phyloP scores from a whole-genome alignment of 2,797 vertebrate species.

The Gambusia yucatana region DNA sequence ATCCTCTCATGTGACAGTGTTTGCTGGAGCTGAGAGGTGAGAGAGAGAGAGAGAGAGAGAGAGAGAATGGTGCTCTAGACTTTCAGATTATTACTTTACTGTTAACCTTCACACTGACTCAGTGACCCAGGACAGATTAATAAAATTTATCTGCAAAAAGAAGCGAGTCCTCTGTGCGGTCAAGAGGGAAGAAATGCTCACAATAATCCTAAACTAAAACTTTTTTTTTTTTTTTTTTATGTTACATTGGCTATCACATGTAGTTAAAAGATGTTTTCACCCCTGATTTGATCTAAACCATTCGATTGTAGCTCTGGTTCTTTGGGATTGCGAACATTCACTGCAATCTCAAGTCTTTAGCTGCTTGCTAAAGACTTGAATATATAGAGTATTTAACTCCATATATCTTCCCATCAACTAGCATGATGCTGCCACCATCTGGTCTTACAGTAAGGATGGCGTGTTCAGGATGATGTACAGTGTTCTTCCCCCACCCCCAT shows the following conservation, averaged over 20 bases:
- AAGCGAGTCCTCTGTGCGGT: conserved; percentile 16
- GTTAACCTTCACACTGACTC: conserved; percentile 38
- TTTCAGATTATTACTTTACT: conserved; percentile 54
- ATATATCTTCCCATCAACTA: neutral
- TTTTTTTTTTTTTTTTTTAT: neutral
- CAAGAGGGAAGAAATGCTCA: conserved; percentile 15
- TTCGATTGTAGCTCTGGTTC: neutral
- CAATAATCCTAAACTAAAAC: neutral
- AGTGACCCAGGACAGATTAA: conserved; percentile 27
- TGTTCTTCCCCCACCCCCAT: neutral
- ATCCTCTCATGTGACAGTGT: conserved; percentile 48
- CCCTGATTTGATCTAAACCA: neutral
- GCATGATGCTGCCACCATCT: neutral
- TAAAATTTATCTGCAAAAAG: conserved; percentile 2
- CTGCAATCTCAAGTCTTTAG: neutral
- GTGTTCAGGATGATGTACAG: neutral
- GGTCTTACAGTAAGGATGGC: neutral
- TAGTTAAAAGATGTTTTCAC: too few species aligned
- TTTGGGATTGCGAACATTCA: neutral
- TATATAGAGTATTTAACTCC: neutral
- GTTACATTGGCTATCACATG: neutral
- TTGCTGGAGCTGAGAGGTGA: conserved; percentile 24
- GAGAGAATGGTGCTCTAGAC: conserved; percentile 32
- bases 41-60: conserved; percentile 27
- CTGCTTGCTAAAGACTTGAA: neutral